Base-by-base conservation (phyloP, 2,888 invertebrate species). In the Calameuta filiformis region DNA sequence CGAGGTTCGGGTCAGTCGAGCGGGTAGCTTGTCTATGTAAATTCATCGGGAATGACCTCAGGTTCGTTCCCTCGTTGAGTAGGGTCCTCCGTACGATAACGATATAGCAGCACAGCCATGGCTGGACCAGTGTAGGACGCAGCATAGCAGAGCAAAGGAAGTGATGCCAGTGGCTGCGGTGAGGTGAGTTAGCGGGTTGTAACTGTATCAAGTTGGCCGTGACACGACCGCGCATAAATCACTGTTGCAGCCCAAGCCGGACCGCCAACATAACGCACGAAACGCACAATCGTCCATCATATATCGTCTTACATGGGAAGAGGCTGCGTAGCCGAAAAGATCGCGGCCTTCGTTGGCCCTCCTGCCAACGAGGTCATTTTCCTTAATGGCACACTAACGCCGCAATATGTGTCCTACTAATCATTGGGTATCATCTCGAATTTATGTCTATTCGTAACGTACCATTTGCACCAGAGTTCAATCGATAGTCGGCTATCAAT, bases 191-290 rank as follows among this genome's bases (percentile, higher is more conserved):
- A 89, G 89, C 89, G 87, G 87, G 86, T 89, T 89, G 89, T 90
- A 89, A 91, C 90, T 89, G 88, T 88, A 90, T 90, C 89, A 89
- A 90, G 89, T 90, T 89, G 88, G 88, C 89, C 89, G 88, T 89
- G 88, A 89, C 89, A 89, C 87, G 88, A 89, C 83, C 86, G 84
- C 83, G 87, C 88, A 89, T 91, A 90, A 91, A 90, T 90, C 90
- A 91, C 86, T 86, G 83, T 81, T 81, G 81, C 81, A 80, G 82
- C 79, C 76, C 81, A 81, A 82, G 83, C 82, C 79, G 81, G 82
- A 79, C 81, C 84, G 83, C 85, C 81, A 78, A 78, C 79, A 76
- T 80, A 82, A 83, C 80, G 81, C 79, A 81, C 35, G 75, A 71
- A 71, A 71, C 34, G 71, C 71, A 71, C 71, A 31, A 71, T 71